These are phyloP conservation scores for Xiphophorus hellerii DNA, from an alignment of 2,113 vertebrate species.

Conservation along the genomic window DNA sequence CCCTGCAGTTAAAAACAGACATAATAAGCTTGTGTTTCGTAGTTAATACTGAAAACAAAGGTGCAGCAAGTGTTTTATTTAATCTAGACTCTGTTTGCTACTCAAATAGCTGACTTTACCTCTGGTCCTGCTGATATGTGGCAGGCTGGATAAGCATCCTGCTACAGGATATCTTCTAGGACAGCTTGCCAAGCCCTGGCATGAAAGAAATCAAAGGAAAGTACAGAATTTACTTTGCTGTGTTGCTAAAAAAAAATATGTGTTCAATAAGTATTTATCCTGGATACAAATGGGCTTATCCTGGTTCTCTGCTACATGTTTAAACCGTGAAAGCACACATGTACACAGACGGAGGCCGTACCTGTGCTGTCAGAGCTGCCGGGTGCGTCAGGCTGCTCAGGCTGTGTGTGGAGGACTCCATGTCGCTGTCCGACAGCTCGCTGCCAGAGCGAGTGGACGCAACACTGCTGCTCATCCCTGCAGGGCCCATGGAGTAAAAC, in stretches of 20 bases:
- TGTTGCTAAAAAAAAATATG: too few species aligned
- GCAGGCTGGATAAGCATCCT: conserved; percentile 77
- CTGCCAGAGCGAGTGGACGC: conserved; percentile 83
- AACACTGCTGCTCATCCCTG: conserved; percentile 84
- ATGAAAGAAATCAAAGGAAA: neutral
- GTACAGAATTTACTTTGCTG: neutral
- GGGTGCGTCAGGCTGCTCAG: conserved; percentile 71
- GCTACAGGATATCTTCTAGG: conserved; percentile 81
- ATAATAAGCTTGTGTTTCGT: neutral
- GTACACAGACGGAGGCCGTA: neutral
- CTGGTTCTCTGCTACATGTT: neutral
- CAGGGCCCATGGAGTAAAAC: conserved; percentile 91
- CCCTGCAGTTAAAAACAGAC: conserved; percentile 62
- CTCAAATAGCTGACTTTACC: conserved; percentile 63
- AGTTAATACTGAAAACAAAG: neutral
- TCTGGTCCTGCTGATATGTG: conserved; percentile 65
- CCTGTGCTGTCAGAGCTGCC: conserved; percentile 45
- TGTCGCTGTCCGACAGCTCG: conserved; percentile 88
- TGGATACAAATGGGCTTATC: too few species aligned
- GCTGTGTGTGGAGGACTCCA: conserved; percentile 86
- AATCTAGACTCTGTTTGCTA: neutral
- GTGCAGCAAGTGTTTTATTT: neutral
- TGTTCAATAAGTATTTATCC: too few species aligned
- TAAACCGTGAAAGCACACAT: neutral
- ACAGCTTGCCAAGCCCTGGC: conserved; percentile 77